These are phyloP conservation scores for Dasyurus viverrinus DNA, from an alignment of 2,113 vertebrate genomes.

Conservation along the genomic window DNA sequence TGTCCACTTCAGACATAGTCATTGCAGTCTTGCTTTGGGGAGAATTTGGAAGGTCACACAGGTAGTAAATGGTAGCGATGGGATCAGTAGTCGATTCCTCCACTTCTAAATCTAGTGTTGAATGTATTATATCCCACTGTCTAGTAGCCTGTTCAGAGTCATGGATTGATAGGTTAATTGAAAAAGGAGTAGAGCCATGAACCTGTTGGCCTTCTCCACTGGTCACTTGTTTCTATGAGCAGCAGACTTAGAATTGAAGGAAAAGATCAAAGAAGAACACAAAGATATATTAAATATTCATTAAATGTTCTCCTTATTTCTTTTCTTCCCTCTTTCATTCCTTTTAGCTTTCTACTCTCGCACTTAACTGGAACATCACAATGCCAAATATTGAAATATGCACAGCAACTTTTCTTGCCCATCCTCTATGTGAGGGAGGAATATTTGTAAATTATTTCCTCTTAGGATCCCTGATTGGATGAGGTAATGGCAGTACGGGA, in stretches of 20 bases:
- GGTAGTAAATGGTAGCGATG: too few species aligned
- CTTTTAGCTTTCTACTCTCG: background rate
- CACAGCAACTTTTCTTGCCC: background rate
- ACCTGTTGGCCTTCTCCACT: background rate
- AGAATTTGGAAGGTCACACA: background rate
- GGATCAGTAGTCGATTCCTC: fast-evolving
- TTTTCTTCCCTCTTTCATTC: background rate
- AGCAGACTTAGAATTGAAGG: background rate
- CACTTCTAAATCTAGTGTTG: too few species aligned
- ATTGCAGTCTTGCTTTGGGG: background rate
- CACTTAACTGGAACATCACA: background rate
- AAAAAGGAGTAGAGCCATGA: background rate
- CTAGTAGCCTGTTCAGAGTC: fast-evolving
- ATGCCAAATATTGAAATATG: background rate
- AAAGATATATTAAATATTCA: too few species aligned
- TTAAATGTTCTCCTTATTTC: background rate
- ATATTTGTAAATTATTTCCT: slow-evolving; percentile 23
- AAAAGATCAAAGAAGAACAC: background rate
- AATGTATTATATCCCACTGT: fast-evolving
- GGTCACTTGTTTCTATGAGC: background rate
- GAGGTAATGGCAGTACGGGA: background rate
- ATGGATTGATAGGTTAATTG: background rate
- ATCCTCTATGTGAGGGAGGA: background rate
- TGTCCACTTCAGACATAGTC: background rate
- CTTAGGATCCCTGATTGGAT: background rate